Percentiles rank a stretch among this genome's conserved stretches.
phyloP scores from a whole-genome alignment of 92 coral and sea anemone species.

The Pocillopora grandis region DNA sequence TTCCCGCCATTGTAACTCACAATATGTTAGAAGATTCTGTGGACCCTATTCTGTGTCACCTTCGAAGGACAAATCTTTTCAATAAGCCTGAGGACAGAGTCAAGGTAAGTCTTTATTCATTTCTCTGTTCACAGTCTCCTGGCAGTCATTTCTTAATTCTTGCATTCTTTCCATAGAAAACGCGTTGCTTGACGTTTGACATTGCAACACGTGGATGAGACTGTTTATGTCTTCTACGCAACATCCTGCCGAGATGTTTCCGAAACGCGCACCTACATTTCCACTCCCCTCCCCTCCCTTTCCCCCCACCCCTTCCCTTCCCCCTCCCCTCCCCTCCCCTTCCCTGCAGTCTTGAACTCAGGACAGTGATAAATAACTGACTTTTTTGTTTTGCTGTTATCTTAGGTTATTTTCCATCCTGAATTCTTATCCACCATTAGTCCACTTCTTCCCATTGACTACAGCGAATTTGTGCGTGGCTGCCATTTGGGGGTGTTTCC shows the following conservation, averaged over 20 bases:
- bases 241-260: too few species aligned
- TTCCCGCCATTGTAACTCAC: constrained; percentile 97
- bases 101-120: constrained; percentile 59
- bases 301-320: too few species aligned
- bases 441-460: constrained; percentile 95
- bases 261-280: too few species aligned
- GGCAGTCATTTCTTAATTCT: background rate
- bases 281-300: too few species aligned
- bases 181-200: background rate
- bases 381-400: background rate
- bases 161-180: background rate
- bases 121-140: background rate
- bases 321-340: too few species aligned
- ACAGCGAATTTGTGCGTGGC: constrained; percentile 95
- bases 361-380: background rate
- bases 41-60: constrained; percentile 91
- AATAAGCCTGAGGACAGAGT: constrained; percentile 87
- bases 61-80: constrained; percentile 78
- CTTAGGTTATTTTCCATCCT: constrained; percentile 90
- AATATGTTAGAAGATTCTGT: constrained; percentile 79
- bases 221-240: too few species aligned
- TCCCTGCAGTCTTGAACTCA: background rate
- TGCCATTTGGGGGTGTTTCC: constrained; percentile 98
- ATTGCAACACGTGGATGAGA: background rate
- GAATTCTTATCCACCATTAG: constrained; percentile 93